A percentile compares a stretch with the other conserved stretches of the same genome.
Evolutionary conservation across 2,797 vertebrate genomes (phyloP).

Genomic region (Paramormyrops hopkinsi): DNA sequence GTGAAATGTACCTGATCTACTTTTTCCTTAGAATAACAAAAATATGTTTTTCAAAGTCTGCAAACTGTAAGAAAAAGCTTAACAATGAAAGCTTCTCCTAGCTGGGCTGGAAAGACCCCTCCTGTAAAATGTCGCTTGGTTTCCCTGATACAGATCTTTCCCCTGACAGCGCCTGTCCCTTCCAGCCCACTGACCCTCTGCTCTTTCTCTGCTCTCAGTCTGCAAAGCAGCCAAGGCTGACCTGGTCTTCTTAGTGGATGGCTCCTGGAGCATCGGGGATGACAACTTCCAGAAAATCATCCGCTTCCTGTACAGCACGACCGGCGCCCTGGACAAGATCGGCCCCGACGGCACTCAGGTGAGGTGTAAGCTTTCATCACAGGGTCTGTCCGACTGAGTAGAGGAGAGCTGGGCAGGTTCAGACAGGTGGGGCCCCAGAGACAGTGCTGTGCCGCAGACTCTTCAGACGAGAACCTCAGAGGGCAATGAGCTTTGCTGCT

Average conservation of each 20-base stretch:
- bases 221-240: constrained; percentile 90
- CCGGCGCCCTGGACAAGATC: constrained; percentile 81
- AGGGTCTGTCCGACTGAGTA: background rate
- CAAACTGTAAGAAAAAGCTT: background rate
- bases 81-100: background rate
- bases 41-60: background rate
- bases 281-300: constrained; percentile 96
- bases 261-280: constrained; percentile 96
- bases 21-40: background rate
- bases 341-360: constrained; percentile 89
- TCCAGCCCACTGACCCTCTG: background rate
- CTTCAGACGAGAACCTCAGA: background rate
- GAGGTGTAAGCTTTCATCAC: background rate
- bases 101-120: background rate
- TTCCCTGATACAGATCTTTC: background rate
- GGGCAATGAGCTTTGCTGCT: background rate
- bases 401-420: background rate
- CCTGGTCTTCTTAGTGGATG: constrained; percentile 89
- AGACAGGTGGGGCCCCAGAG: background rate
- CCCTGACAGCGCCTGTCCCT: background rate
- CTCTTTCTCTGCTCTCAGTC: constrained; percentile 54
- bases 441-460: background rate
- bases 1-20: background rate
- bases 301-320: constrained; percentile 81
- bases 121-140: background rate